Evolutionary conservation across 2,113 vertebrate species (phyloP).

Genomic region (Nerophis lumbriciformis): DNA sequence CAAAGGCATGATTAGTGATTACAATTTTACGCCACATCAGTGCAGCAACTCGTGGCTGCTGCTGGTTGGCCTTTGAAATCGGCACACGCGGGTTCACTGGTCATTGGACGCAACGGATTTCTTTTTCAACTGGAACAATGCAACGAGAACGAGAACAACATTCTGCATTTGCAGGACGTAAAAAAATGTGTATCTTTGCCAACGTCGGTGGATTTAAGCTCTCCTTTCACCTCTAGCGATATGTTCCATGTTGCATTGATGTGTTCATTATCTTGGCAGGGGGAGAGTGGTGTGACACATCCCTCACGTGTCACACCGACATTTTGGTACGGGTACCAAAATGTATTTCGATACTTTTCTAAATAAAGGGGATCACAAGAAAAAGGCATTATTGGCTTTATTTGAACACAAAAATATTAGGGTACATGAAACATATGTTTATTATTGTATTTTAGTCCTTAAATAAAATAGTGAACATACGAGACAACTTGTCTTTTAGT

Average conservation of each 20-base stretch:
- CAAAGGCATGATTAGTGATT: slow-evolving; percentile 44
- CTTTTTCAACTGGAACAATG: slow-evolving; percentile 3
- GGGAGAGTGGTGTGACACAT: slow-evolving; percentile 19
- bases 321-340: too few relatives aligned
- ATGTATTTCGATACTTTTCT: too few relatives aligned
- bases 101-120: neutral
- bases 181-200: slow-evolving; percentile 14
- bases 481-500: too few relatives aligned
- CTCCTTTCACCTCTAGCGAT: slow-evolving; percentile 10
- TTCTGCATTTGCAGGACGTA: slow-evolving; percentile 25
- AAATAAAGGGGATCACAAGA: too few relatives aligned
- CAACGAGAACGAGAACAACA: slow-evolving; percentile 5
- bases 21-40: slow-evolving; percentile 19
- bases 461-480: too few relatives aligned
- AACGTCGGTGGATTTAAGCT: slow-evolving; percentile 22
- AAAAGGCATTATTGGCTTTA: too few relatives aligned
- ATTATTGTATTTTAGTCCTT: too few relatives aligned
- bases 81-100: slow-evolving; percentile 4
- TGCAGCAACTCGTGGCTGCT: slow-evolving; percentile 31
- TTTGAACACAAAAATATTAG: too few relatives aligned
- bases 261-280: too few relatives aligned
- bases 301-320: slow-evolving; percentile 18
- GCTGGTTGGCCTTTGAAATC: slow-evolving; percentile 10
- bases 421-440: too few relatives aligned
- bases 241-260: slow-evolving; percentile 3